Evolutionary conservation across 2,113 vertebrate genomes (phyloP).

Genomic region (Ahaetulla prasina): DNA sequence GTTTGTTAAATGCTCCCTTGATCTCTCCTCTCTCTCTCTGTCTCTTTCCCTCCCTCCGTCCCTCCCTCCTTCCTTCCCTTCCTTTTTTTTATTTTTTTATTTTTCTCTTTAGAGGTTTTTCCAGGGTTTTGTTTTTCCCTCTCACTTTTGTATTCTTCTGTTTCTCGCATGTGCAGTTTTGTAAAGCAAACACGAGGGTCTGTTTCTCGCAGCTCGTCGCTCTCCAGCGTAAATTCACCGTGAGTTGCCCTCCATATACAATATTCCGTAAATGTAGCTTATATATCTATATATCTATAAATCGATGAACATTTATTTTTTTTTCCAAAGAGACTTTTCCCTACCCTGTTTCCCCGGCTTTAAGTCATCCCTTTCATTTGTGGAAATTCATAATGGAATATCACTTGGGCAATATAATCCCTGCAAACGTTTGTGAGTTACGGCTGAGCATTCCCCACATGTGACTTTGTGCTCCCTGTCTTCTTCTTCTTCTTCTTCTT

Average conservation of each 20-base stretch:
- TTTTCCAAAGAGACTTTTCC: background rate
- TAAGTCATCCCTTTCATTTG: slow-evolving; percentile 53
- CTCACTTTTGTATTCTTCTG: slow-evolving; percentile 80
- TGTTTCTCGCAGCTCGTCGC: slow-evolving; percentile 91
- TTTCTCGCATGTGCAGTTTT: slow-evolving; percentile 95
- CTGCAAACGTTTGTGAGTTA: slow-evolving; percentile 44
- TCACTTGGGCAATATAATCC: slow-evolving; percentile 31
- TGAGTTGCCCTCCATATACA: slow-evolving; percentile 85
- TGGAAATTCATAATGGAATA: slow-evolving; percentile 57
- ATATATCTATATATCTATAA: background rate
- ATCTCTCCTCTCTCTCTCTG: slow-evolving; percentile 32
- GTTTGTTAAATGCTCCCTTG: slow-evolving; percentile 40
- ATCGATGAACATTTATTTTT: slow-evolving; percentile 24
- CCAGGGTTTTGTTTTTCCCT: slow-evolving; percentile 54
- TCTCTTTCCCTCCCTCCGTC: slow-evolving; percentile 40
- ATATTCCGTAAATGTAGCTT: slow-evolving; percentile 54
- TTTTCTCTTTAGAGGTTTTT: background rate
- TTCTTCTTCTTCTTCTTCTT: background rate
- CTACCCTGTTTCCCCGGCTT: slow-evolving; percentile 11
- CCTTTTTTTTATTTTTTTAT: background rate
- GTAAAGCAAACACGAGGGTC: slow-evolving; percentile 92
- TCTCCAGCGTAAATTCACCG: slow-evolving; percentile 96
- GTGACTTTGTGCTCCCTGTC: background rate
- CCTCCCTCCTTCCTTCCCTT: slow-evolving; percentile 38
- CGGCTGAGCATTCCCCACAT: slow-evolving; percentile 51